Evolutionary conservation across 2,113 vertebrate genomes (phyloP).

Genomic region (Vidua macroura): DNA sequence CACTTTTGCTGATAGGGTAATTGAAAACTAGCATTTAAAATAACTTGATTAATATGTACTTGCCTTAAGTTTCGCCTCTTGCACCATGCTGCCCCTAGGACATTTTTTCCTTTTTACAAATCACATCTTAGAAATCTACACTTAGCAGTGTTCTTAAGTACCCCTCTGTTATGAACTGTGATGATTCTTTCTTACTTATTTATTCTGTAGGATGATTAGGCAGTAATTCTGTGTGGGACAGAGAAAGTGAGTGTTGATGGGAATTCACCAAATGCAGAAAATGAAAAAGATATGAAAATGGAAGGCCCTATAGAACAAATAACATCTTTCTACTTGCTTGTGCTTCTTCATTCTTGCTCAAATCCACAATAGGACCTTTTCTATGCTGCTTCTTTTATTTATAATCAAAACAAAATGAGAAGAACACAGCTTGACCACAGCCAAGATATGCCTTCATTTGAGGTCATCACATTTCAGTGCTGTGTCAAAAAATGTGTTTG

Average conservation of each 20-base stretch:
- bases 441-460: neutral
- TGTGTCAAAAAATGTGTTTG: neutral
- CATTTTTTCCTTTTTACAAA: neutral
- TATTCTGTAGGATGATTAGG: neutral
- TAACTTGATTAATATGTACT: neutral
- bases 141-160: neutral
- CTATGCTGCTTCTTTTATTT: neutral
- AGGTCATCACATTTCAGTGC: constrained; percentile 12
- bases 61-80: neutral
- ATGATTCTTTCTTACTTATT: neutral
- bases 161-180: neutral
- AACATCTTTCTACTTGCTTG: neutral
- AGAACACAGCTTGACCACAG: neutral
- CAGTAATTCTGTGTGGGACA: neutral
- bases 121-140: neutral
- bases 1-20: neutral
- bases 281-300: neutral
- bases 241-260: neutral
- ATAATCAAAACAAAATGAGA: constrained; percentile 3
- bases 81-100: neutral
- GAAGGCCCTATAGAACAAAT: neutral
- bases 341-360: neutral
- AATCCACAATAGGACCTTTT: neutral
- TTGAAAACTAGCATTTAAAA: neutral
- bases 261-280: neutral